phyloP scores from a whole-genome alignment of 2,888 invertebrate species.

The Leucophenga maculata region DNA sequence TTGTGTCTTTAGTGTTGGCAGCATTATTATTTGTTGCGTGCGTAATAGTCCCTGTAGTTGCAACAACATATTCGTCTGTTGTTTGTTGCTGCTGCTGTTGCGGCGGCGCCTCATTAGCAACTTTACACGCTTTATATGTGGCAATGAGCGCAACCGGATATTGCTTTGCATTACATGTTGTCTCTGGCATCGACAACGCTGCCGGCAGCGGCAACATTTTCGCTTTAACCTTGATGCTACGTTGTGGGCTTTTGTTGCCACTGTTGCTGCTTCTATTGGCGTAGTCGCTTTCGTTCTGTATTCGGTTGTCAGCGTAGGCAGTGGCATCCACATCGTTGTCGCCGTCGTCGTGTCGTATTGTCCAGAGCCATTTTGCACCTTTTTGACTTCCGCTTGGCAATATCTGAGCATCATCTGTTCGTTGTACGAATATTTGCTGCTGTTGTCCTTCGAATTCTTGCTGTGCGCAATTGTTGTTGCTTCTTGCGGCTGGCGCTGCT shows the following conservation, averaged over 20 bases:
- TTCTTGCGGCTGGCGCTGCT: conserved; percentile 20
- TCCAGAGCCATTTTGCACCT: conserved; percentile 52
- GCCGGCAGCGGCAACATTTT: conserved; percentile 15
- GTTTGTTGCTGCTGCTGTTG: conserved; percentile 16
- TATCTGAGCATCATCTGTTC: conserved; percentile 50
- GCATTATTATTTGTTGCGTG: conserved; percentile 30
- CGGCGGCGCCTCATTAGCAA: conserved; percentile 31
- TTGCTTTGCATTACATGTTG: conserved; percentile 41
- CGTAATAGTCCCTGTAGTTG: conserved; percentile 48
- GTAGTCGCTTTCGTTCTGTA: not conserved
- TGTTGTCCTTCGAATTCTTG: conserved; percentile 12
- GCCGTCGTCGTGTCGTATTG: conserved; percentile 48
- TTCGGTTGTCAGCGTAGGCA: conserved; percentile 6
- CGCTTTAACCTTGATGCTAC: conserved; percentile 27
- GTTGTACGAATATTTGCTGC: conserved; percentile 31
- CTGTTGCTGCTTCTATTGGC: not conserved
- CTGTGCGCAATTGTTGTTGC: conserved; percentile 7
- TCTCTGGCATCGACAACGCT: conserved; percentile 18
- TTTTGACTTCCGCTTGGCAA: conserved; percentile 43
- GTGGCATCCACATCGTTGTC: conserved; percentile 24
- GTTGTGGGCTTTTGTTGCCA: not conserved
- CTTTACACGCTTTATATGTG: not conserved
- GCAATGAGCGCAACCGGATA: conserved; percentile 47
- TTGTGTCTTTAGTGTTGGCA: conserved; percentile 25
- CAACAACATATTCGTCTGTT: conserved; percentile 44